Base-by-base conservation (phyloP, 2,888 invertebrate species). In the Archips xylosteana region DNA sequence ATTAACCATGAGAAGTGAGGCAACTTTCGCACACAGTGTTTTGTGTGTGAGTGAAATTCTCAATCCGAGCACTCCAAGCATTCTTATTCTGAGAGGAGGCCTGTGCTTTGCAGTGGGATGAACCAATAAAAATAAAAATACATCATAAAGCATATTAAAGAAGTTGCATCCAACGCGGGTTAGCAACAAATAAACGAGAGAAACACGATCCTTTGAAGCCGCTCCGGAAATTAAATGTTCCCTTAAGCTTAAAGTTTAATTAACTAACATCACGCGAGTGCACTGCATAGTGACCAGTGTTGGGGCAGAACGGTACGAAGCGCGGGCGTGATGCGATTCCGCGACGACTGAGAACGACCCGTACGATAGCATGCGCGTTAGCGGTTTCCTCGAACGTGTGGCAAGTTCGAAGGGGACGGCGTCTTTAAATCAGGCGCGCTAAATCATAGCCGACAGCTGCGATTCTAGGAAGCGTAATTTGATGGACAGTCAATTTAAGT, bases 181-280 rank as follows among this genome's bases (percentile, higher is more conserved):
- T 80, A 74, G 77, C 76, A 79, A 80, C 81, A 83, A 88, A 86
- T 85, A 85, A 89, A 85, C 85, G 85, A 83, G 81, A 87, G 87
- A 85, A 85, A 87, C 82, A 80, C 84, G 84, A 89, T 89, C 87
- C 86, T 82, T 84, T 79, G 78, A 80, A 85, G 85, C 84, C 78
- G 80, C 81, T 83, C 90, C 91, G 92, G 91, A 92, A 91, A 91
- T 91, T 91, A 91, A 90, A 90, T 91, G 87, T 89, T 88, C 89
- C 87, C 83, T 90, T 89, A 87, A 89, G 90, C 89, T 88, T 89
- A 87, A 89, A 90, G 83, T 91, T 92, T 90, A 92, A 91, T 92
- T 91, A 91, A 90, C 83, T 83, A 87, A 87, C 84, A 87, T 85
- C 91, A 91, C 89, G 90, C 90, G 84, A 91, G 82, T 84, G 85